Evolutionary conservation across 2,113 vertebrate species (phyloP), one percentile per base, ranked within the genome.

Genomic region (Potamarius usumacintae): DNA sequence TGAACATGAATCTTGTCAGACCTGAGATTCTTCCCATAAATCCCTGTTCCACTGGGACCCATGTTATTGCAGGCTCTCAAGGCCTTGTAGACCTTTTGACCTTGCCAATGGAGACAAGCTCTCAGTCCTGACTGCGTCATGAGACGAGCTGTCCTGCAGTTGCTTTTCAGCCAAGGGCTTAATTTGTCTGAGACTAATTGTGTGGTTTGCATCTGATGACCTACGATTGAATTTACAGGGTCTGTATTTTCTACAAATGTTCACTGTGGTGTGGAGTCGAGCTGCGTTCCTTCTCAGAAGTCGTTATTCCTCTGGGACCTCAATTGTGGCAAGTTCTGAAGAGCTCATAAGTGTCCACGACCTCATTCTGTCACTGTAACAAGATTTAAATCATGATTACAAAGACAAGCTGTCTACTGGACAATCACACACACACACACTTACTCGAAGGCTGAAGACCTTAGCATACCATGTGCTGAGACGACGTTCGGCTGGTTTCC

Each of bases 311-410:
- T 85, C 77, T 76, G 48, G 62, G 78, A 84, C 34, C 25, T 63
- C 82, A 90, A 80, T 79, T 90, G 81, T 88, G 84, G 55, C 30
- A 20, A 48, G 20, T 79, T 79, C 74, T 48, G 62, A 50, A 82
- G 79, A 18, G 80, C 84, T 83, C 71, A 27, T 69, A 58, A 62
- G 78, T 52, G 72, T 84, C 86, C 62, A 22, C 53, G 74, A 86
- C 86, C 86, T 88, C 78, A 74, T 83, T n/a, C 34, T 85, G 83
- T 55, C 80, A 72, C 53, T 34, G 7, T 27, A 42, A 67, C 7
- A 48, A 67, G 42, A 48, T 83, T 83, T 50, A 67, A 52, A 67
- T 53, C 42, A 52, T 18, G 82, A 83, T 80, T 74, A 76, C 63
- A 52, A 79, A 78, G 20, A 83, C 88, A 58, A 52, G 50, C 77